Conservation (phyloP, 2,113 vertebrate genomes). For the Capreolus pygargus region DNA sequence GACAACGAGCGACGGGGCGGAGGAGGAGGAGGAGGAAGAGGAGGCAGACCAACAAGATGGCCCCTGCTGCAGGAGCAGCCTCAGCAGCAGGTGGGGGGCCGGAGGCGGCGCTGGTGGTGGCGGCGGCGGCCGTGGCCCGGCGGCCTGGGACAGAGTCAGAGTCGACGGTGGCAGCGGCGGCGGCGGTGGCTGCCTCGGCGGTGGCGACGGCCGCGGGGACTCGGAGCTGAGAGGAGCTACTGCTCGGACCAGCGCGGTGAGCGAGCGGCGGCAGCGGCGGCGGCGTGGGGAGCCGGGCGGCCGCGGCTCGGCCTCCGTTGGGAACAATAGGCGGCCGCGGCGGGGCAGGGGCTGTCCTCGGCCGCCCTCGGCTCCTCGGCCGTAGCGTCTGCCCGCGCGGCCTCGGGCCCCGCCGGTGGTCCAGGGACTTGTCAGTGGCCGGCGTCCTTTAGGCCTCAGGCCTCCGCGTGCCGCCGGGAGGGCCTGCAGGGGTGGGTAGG, state of each 20-base stretch:
- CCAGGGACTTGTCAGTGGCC: neutral
- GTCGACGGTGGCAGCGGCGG: conserved; percentile 55
- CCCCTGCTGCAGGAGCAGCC: conserved; percentile 80
- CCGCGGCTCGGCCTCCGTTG: neutral
- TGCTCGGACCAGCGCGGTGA: conserved; percentile 81
- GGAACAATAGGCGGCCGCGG: conserved; percentile 64
- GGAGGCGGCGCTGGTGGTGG: conserved; percentile 68
- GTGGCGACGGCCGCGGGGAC: conserved; percentile 63
- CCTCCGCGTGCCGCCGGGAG: conserved; percentile 26
- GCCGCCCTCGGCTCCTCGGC: neutral
- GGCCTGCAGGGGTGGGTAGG: neutral
- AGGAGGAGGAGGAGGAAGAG: conserved; percentile 68
- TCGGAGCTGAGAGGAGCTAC: conserved; percentile 82
- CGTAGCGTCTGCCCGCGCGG: neutral
- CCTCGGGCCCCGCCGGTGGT: neutral
- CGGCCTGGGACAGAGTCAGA: conserved; percentile 67
- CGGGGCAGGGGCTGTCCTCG: neutral
- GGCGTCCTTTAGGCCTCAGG: conserved; percentile 70
- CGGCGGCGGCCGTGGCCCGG: conserved; percentile 64
- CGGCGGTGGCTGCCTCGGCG: conserved; percentile 51
- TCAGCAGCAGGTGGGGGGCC: conserved; percentile 74
- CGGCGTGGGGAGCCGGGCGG: conserved; percentile 10
- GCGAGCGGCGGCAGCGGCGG: conserved; percentile 47
- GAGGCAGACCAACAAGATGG: conserved; percentile 82
- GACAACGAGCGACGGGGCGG: conserved; percentile 37